Evolutionary conservation across 2,888 invertebrate genomes (phyloP).

Genomic region (Heliconius erato): DNA sequence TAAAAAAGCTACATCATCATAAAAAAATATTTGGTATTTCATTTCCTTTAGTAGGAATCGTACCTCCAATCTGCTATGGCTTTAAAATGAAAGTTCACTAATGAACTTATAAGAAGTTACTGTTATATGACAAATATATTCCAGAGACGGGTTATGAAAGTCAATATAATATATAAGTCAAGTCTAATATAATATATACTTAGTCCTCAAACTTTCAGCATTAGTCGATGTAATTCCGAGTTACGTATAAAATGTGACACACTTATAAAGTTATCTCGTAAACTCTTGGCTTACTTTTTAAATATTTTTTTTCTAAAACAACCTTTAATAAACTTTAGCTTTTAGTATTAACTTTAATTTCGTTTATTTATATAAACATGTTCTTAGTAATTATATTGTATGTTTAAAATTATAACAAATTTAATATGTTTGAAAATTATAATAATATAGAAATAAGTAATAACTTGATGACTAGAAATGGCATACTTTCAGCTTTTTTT

Average conservation of each 20-base stretch:
- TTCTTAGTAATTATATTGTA: not conserved
- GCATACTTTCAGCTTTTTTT: too few species aligned
- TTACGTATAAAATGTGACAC: conserved; percentile 39
- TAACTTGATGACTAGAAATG: too few species aligned
- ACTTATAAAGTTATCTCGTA: conserved; percentile 32
- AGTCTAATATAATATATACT: conserved; percentile 39
- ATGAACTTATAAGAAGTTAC: conserved; percentile 24
- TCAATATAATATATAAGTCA: too few species aligned
- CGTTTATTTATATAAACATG: not conserved
- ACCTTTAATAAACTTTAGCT: not conserved
- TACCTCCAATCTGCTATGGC: too few species aligned
- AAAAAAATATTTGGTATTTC: too few species aligned
- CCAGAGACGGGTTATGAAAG: conserved; percentile 16
- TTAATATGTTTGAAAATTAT: too few species aligned
- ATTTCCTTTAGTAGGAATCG: too few species aligned
- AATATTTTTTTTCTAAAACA: conserved; percentile 1
- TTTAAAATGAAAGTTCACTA: not conserved
- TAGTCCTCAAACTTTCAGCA: conserved; percentile 32
- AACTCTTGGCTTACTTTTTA: conserved; percentile 32
- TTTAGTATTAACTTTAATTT: not conserved
- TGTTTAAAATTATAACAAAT: not conserved
- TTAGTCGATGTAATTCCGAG: conserved; percentile 36
- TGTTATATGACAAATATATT: conserved; percentile 28
- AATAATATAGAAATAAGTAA: too few species aligned
- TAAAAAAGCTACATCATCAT: too few species aligned